Evolutionary conservation across 2,888 invertebrate species (phyloP).

Genomic region (Hermodice carunculata): DNA sequence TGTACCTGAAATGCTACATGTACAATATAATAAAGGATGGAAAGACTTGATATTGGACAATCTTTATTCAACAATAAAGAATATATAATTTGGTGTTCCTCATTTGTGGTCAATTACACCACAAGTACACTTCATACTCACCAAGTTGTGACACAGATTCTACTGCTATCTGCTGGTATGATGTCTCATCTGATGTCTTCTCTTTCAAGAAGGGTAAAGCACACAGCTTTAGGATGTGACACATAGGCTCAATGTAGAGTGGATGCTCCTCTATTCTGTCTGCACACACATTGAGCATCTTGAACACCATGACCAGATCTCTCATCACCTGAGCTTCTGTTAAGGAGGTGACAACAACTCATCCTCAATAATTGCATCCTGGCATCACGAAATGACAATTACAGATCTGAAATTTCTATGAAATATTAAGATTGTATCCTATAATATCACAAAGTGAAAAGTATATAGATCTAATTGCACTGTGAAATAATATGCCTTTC

Average conservation of each 20-base stretch:
- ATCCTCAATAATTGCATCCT: too few relatives aligned
- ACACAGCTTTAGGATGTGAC: conserved; percentile 61
- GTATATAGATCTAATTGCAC: too few relatives aligned
- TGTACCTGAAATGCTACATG: too few relatives aligned
- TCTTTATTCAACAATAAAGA: too few relatives aligned
- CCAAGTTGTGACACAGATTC: conserved; percentile 69
- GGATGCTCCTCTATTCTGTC: conserved; percentile 62
- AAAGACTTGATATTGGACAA: too few relatives aligned
- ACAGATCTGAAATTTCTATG: not conserved
- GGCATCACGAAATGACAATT: too few relatives aligned
- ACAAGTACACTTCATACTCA: too few relatives aligned
- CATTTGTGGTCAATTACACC: too few relatives aligned
- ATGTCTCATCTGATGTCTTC: conserved; percentile 67
- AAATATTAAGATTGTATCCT: not conserved
- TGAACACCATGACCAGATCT: conserved; percentile 66
- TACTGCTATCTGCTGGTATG: conserved; percentile 65
- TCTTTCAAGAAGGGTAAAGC: conserved; percentile 66
- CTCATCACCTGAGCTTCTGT: conserved; percentile 58
- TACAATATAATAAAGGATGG: too few relatives aligned
- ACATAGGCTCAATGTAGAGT: conserved; percentile 62
- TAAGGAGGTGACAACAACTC: not conserved
- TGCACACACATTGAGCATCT: conserved; percentile 66
- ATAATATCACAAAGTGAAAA: not conserved
- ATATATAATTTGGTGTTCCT: too few relatives aligned
- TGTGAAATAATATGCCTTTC: too few relatives aligned